phyloP scores from a whole-genome alignment of 2,113 vertebrate genomes.

The Nansenia antarctica region DNA sequence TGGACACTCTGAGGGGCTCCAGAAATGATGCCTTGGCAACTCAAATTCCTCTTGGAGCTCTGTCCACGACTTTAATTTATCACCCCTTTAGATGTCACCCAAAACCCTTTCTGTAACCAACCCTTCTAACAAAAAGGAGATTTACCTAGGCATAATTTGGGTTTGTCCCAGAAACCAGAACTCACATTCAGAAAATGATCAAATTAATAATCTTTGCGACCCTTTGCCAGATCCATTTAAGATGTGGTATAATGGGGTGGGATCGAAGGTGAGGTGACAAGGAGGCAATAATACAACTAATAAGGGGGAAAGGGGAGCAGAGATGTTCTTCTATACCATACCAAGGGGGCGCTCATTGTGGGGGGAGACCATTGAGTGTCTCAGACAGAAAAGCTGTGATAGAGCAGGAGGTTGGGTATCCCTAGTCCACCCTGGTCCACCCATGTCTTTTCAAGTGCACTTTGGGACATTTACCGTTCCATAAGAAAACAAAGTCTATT shows the following conservation, averaged over 20 bases:
- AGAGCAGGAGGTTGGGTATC: neutral
- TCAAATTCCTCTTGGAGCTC: neutral
- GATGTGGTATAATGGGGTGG: neutral
- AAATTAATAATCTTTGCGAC: neutral
- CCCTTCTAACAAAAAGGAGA: neutral
- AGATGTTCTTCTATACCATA: neutral
- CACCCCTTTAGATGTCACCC: neutral
- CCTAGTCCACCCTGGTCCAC: neutral
- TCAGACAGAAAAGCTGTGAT: conserved; percentile 2
- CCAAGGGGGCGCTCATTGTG: conserved; percentile 4
- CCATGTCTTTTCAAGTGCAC: neutral
- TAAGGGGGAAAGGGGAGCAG: neutral
- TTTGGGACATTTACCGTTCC: neutral
- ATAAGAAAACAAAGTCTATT: neutral
- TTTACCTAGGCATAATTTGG: neutral
- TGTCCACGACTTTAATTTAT: neutral
- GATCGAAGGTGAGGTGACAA: neutral
- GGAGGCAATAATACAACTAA: neutral
- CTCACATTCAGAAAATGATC: neutral
- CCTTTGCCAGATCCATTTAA: neutral
- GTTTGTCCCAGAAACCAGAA: neutral
- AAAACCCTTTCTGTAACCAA: neutral
- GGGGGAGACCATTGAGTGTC: conserved; percentile 6
- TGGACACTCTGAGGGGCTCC: neutral
- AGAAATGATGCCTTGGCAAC: neutral